Evolutionary conservation across 2,113 vertebrate species (phyloP), one percentile per base, ranked within the genome.

Genomic region (Pygoscelis antarcticus): DNA sequence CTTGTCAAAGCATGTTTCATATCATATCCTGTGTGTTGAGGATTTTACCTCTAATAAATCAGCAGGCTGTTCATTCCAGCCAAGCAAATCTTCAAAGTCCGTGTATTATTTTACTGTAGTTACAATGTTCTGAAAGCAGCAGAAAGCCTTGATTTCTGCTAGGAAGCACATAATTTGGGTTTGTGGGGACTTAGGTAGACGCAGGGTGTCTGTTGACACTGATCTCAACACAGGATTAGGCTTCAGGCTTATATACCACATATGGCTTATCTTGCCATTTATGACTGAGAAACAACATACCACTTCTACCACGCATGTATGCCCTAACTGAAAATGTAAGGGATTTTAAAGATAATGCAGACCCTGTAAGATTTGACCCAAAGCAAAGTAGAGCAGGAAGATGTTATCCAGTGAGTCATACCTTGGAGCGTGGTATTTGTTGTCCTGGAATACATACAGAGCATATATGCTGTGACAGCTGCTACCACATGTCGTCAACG

Each of bases 401-500:
- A 10, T 74, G 32, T 25, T 25, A 76, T 42, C 71, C 9, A 13
- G 21, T 51, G 79, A 58, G 26, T 42, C 36, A 23, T 26, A 21
- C n/a, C 44, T 77, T 27, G 21, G 27, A 36, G 51, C 4, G 30
- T 71, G 19, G 8, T 54, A 26, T 72, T 57, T 40, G 21, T 77
- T 69, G 32, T 20, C 51, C 46, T 40, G 66, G 32, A 42, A 34
- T 32, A 42, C 34, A 7, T 32, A 16, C 14, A 46, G 52, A 44
- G 36, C 40, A 3, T 27, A 19, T 58, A 55, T 21, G 16, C 72
- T 47, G 36, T 51, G 25, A 27, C 57, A 77, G 54, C 44, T 60
- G 42, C 51, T 61, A 7, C 44, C 4, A 5, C 42, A 7, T 7
- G 3, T 38, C 5, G 3, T 68, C 49, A 38, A 2, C 3, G 0